Evolutionary conservation across 1,140 invertebrate genomes (phyloP), one percentile per base, ranked within the genome.

Genomic region (Littorina saxatilis): DNA sequence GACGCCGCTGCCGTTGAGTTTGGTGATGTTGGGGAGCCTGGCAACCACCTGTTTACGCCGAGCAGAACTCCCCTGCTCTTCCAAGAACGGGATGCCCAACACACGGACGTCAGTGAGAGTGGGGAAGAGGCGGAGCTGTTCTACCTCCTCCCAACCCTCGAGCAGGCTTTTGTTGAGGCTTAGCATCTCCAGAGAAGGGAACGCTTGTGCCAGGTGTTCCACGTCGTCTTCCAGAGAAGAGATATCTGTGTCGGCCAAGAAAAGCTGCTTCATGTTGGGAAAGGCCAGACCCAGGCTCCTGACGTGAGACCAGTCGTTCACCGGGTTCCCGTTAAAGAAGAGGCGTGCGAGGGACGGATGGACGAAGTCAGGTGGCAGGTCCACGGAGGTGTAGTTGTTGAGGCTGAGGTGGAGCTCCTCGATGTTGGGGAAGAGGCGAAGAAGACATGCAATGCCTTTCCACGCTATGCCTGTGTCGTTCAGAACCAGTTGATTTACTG

Each of bases 361-460:
- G 32, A 96, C 92, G 52, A 93, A 92, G 23, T 89, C 84, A n/a
- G 90, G 84, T 52, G 90, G 92, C 0, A 95, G 82, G n/a, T 95
- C 94, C 1, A 98, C 95, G 81, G 94, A 94, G 23, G 94, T 94
- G 91, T 97, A 98, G 86, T 97, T 95, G 84, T 93, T 93, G 20
- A 98, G 93, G 85, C 97, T 98, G 82, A 98, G 92, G 92, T 98
- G 97, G 39, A 99, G 93, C 92, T 99, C 97, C 93, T 97, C 96
- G 23, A 98, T 92, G 90, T 94, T 86, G 94, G 96, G 81, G 96
- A 94, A 89, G 94, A 94, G 85, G 52, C 95, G 94, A 5, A 98
- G 93, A 68, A 98, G 92, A 23, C 94, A 94, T 82, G 95, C 94
- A n/a, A 98, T 95, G 84, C 95, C 96, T 32, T 95, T 93, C 97